phyloP scores from a whole-genome alignment of 2,888 invertebrate species.

The Proisotoma minuta region DNA sequence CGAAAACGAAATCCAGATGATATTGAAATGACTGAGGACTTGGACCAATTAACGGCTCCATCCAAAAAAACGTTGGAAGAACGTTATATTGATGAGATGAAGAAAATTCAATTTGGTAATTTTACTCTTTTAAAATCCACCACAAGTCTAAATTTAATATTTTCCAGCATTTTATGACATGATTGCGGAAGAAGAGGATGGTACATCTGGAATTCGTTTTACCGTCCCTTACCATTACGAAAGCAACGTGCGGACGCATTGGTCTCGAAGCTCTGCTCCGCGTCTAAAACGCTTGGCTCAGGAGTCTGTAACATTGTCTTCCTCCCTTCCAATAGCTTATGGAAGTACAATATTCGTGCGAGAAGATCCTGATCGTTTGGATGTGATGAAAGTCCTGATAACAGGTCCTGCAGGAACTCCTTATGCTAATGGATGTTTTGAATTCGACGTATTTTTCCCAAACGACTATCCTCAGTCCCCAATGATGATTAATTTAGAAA shows the following conservation, averaged over 20 bases:
- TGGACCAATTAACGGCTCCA: slow-evolving; percentile 47
- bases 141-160: not conserved
- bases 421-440: slow-evolving; percentile 86
- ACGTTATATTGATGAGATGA: slow-evolving; percentile 80
- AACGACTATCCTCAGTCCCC: slow-evolving; percentile 69
- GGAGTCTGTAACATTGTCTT: slow-evolving; percentile 88
- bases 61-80: slow-evolving; percentile 62
- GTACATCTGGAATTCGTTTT: slow-evolving; percentile 66
- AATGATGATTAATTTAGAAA: slow-evolving; percentile 73
- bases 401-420: slow-evolving; percentile 88
- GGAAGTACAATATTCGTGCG: slow-evolving; percentile 87
- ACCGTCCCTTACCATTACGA: slow-evolving; percentile 86
- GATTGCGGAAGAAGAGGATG: slow-evolving; percentile 68
- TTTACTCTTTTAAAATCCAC: slow-evolving; percentile 18
- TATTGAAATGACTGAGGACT: slow-evolving; percentile 42
- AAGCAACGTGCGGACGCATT: slow-evolving; percentile 76
- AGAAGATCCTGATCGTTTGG: slow-evolving; percentile 87
- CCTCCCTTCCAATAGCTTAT: slow-evolving; percentile 83
- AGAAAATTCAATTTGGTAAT: slow-evolving; percentile 79
- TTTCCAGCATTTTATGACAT: slow-evolving; percentile 80
- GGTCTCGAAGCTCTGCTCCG: slow-evolving; percentile 78
- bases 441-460: slow-evolving; percentile 83
- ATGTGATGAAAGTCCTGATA: slow-evolving; percentile 93
- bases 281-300: slow-evolving; percentile 88
- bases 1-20: slow-evolving; percentile 36